Conservation (phyloP, 2,797 vertebrate species). For the Rousettus madagascariensis region DNA sequence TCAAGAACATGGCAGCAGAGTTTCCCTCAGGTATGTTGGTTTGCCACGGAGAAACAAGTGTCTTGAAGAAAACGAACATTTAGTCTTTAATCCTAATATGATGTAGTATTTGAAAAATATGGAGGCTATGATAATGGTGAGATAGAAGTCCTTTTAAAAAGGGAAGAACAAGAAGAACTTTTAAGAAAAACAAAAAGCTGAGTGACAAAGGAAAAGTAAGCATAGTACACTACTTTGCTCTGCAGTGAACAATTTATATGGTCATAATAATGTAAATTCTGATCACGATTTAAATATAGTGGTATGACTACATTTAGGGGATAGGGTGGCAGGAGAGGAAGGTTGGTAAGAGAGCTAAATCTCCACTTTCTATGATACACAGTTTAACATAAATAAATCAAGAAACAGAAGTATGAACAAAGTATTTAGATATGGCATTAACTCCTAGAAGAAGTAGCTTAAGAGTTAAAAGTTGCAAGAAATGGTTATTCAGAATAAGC, state of each 20-base stretch:
- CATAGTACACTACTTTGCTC: not conserved
- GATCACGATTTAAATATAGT: not conserved
- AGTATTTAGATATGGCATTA: not conserved
- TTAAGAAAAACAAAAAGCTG: not conserved
- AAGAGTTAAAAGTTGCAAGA: not conserved
- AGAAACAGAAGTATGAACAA: not conserved
- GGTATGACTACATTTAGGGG: not conserved
- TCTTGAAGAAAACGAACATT: slow-evolving; percentile 2
- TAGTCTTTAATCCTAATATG: not conserved
- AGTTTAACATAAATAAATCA: not conserved
- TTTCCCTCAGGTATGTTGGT: not conserved
- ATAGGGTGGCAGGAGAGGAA: not conserved
- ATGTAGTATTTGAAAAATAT: slow-evolving; percentile 8
- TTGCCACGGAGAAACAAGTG: slow-evolving; percentile 8
- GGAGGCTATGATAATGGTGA: not conserved
- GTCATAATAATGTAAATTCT: not conserved
- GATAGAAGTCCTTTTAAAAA: not conserved
- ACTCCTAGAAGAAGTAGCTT: not conserved
- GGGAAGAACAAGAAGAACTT: not conserved
- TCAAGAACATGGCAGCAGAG: not conserved
- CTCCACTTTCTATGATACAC: not conserved
- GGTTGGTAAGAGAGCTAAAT: not conserved
- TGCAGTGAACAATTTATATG: not conserved
- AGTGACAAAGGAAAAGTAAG: not conserved
- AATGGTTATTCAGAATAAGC: not conserved